These are phyloP conservation scores for Oligia latruncula DNA, from an alignment of 2,888 invertebrate species.

Conservation along the genomic window DNA sequence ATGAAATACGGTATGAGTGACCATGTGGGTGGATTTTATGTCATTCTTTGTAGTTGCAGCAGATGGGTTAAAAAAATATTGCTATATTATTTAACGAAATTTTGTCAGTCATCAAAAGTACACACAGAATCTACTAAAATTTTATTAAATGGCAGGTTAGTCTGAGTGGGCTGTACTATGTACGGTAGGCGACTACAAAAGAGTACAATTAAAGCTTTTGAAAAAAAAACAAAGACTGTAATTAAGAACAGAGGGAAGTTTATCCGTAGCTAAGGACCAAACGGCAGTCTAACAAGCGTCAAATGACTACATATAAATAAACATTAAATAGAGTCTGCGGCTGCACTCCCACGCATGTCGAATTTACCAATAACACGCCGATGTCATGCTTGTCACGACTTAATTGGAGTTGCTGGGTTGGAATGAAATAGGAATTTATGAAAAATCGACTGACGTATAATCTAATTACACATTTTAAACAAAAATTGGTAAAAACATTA, in stretches of 20 bases:
- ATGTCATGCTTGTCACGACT: constrained; percentile 68
- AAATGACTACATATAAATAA: constrained; percentile 56
- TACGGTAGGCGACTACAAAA: neutral
- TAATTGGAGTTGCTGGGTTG: constrained; percentile 43
- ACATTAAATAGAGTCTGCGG: constrained; percentile 38
- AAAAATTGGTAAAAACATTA: neutral
- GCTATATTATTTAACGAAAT: neutral
- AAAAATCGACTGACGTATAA: neutral
- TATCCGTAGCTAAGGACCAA: neutral
- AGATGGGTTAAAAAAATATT: neutral
- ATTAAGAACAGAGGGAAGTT: neutral
- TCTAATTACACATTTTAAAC: neutral
- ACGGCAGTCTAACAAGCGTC: constrained; percentile 45
- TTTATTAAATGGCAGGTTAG: too few species aligned
- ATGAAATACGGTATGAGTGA: constrained; percentile 11
- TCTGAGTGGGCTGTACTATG: too few species aligned
- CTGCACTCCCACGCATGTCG: constrained; percentile 74
- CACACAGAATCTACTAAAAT: too few species aligned
- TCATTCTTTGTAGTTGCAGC: rapidly evolving
- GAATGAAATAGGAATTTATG: constrained; percentile 17
- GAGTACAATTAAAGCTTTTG: neutral
- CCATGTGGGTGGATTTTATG: neutral
- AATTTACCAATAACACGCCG: constrained; percentile 73
- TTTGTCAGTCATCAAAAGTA: neutral
- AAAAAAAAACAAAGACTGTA: neutral